These are phyloP conservation scores for Caenorhabditis doughertyi DNA, from an alignment of 2,888 invertebrate genomes.

Conservation along the genomic window DNA sequence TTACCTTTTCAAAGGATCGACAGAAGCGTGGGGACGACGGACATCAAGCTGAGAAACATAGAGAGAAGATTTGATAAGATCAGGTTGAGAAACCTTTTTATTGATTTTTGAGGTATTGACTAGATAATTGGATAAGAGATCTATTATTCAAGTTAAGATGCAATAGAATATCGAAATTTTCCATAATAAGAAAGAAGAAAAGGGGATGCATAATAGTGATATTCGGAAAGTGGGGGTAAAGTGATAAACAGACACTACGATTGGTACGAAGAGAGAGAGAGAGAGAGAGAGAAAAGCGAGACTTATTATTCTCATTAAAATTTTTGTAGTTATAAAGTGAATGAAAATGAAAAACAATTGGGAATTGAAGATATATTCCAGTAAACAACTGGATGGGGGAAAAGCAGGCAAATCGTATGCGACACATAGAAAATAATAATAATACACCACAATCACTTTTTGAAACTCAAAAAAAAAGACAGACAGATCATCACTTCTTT, in stretches of 20 bases:
- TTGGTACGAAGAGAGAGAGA: too few species aligned
- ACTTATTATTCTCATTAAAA: not conserved
- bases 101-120: not conserved
- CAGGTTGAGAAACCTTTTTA: too few species aligned
- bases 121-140: not conserved
- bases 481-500: not conserved
- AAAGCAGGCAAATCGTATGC: too few species aligned
- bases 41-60: not conserved
- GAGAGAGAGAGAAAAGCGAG: too few species aligned
- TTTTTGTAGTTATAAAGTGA: not conserved
- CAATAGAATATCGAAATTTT: not conserved
- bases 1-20: too few species aligned
- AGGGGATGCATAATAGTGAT: not conserved
- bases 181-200: not conserved
- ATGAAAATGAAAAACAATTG: too few species aligned
- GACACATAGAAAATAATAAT: too few species aligned
- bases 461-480: not conserved
- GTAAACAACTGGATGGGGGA: too few species aligned
- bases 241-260: not conserved
- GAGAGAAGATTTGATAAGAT: too few species aligned
- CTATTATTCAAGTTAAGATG: not conserved
- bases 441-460: not conserved
- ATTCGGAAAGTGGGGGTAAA: too few species aligned
- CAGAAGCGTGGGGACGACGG: too few species aligned
- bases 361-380: too few species aligned